A percentile compares a stretch with the other conserved stretches of the same genome.
phyloP scores from a whole-genome alignment of 2,888 invertebrate species.

The Psylliodes chrysocephalus region DNA sequence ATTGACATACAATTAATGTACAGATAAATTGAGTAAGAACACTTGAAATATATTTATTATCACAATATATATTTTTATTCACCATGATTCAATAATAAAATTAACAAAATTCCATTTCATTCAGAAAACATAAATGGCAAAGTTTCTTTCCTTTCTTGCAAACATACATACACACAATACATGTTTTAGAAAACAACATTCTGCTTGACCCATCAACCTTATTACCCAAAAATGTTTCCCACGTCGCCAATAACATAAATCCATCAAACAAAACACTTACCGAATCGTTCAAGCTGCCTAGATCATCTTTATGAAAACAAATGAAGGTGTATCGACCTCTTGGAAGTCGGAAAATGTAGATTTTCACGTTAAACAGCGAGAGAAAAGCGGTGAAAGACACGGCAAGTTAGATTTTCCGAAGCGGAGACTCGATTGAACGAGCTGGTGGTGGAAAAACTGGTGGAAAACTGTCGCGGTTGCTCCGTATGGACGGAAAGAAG shows the following conservation, averaged over 20 bases:
- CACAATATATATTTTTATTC: too few relatives aligned
- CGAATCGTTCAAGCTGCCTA: neutral
- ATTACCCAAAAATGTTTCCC: neutral
- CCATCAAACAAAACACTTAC: conserved; percentile 15
- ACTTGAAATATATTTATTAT: too few relatives aligned
- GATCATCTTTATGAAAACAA: neutral
- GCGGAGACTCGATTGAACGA: conserved; percentile 21
- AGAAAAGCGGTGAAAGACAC: conserved; percentile 9
- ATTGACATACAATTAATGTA: too few relatives aligned
- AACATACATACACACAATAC: too few relatives aligned
- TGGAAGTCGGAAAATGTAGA: conserved; percentile 9
- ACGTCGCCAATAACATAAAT: neutral
- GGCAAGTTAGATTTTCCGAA: conserved; percentile 9
- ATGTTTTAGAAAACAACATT: neutral
- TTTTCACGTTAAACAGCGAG: conserved; percentile 12
- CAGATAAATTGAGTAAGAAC: too few relatives aligned
- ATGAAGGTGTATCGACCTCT: conserved; percentile 18
- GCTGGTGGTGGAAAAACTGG: conserved; percentile 11
- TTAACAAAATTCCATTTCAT: too few relatives aligned
- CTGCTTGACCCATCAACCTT: neutral
- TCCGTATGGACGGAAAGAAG: conserved; percentile 6
- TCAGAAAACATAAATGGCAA: too few relatives aligned
- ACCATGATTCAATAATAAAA: too few relatives aligned
- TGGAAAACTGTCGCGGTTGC: conserved; percentile 21
- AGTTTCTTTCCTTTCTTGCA: too few relatives aligned